Base-by-base conservation (phyloP, 2,888 invertebrate species). In the Caenorhabditis becei region DNA sequence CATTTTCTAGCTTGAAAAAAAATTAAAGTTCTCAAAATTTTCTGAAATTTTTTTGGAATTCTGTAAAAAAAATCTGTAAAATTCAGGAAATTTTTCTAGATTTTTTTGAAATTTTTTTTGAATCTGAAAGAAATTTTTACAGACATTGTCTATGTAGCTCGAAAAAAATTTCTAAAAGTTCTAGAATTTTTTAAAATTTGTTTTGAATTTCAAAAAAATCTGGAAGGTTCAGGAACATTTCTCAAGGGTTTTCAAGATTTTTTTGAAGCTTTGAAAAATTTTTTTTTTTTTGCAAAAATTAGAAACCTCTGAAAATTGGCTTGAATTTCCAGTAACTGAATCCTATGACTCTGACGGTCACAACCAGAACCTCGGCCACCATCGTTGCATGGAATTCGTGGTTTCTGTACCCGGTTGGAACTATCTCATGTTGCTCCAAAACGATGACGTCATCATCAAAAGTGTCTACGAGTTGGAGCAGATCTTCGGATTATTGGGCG, bases 381-480 rank as follows among this genome's bases (percentile, higher is more conserved):
- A 66, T 23, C 44, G 62, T 10, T 82, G 82, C 26, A 70, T 80
- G 75, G 53, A 44, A 32, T 4, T 26, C n/a, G 18, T 82, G 44
- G 14, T 69, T 2, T 35, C 20, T 14, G 35, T 44, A 18, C 49
- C 66, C 14, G 32, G 47, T 1, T 82, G 82, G 82, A 58, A 63
- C 20, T 82, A 82, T 61, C 35, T 80, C 0, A 20, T 82, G n/a
- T 41, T 82, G 7, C 67, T 79, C 14, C 82, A 82, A 62, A 81
- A 81, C 28, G 56, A 81, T 49, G 81, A 81, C 26, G 47, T 77
- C 18, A 65, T 81, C 20, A 66, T 35, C 14, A 77, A 74, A 56
- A 56, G 53, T 14, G 54, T 74, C 16, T 81, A 77, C 32, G 81
- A 81, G 23, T 20, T 81, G 16, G 51, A 18, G 2, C 32, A 14